These are phyloP conservation scores for Phocides pigmalion DNA, from an alignment of 1,140 invertebrate genomes.

Conservation along the genomic window DNA sequence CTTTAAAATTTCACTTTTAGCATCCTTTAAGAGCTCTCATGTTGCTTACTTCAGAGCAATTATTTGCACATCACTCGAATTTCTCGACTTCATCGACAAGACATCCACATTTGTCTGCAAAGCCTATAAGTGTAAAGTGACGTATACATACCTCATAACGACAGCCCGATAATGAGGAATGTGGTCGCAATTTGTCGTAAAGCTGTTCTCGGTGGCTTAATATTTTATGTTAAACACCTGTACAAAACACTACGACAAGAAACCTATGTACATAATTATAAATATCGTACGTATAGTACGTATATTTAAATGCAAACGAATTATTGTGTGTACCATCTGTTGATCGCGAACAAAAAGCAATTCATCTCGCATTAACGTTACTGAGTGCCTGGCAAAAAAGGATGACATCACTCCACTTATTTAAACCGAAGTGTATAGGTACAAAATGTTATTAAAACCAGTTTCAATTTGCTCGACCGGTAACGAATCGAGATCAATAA, in stretches of 20 bases:
- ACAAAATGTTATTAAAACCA: constrained; percentile 38
- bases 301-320: constrained; percentile 62
- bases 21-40: background rate
- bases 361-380: constrained; percentile 63
- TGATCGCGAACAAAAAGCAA: constrained; percentile 64
- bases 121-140: background rate
- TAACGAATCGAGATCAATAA: constrained; percentile 45
- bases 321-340: constrained; percentile 57
- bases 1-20: background rate
- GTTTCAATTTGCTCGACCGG: constrained; percentile 37
- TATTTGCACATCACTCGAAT: constrained; percentile 3
- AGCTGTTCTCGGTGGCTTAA: constrained; percentile 16
- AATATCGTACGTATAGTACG: constrained; percentile 14
- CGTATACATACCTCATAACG: background rate
- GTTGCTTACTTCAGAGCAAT: background rate
- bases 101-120: background rate
- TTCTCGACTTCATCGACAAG: background rate
- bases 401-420: constrained; percentile 65
- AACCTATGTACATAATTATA: constrained; percentile 7
- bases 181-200: constrained; percentile 12
- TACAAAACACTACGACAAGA: background rate
- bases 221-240: constrained; percentile 28
- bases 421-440: constrained; percentile 43
- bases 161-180: constrained; percentile 16
- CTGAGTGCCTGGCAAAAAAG: constrained; percentile 60